Evolutionary conservation across 2,113 vertebrate genomes (phyloP), one percentile per base, ranked within the genome.

Genomic region (Anoura caudifer): DNA sequence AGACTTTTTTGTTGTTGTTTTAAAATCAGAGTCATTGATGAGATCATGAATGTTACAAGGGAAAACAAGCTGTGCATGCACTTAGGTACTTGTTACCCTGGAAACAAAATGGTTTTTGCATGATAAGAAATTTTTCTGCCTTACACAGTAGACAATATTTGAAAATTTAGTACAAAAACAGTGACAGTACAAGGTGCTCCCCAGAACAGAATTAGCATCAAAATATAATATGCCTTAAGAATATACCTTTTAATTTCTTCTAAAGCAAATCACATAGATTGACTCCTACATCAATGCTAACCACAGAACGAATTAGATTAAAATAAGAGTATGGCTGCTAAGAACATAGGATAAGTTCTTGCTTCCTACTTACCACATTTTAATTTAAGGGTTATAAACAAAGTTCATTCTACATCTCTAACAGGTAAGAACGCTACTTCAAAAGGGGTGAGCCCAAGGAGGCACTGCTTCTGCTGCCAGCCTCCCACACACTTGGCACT

Each of bases 51-150:
- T 99, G 99, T 99, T 98, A 99, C 99, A 99, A 98, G 98, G 99
- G 98, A 98, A 98, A 99, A 99, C 99, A 99, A 99, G 99, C 99
- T 98, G 99, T 99, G 99, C 99, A 99, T 99, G 99, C 99, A 98
- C 99, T 98, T 98, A 98, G 98, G 98, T 98, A 99, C 99, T 99
- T 99, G 99, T 98, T 98, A 98, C 98, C 98, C 99, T 98, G 98
- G 98, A 99, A 99, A 99, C 98, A 98, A 99, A 98, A 98, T 98
- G 98, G 97, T 98, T 98, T 98, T 98, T 98, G 98, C 98, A 98
- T 97, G 97, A 98, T 98, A 98, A 98, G 99, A 99, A 98, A 98
- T 97, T 95, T 98, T 99, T 98, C 98, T 99, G 99, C 98, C 99
- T 99, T 98, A 99, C 99, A 99, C 98, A 99, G 99, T 99, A 99